phyloP scores from a whole-genome alignment of 2,888 invertebrate genomes.

The Cacoxenus indagator region DNA sequence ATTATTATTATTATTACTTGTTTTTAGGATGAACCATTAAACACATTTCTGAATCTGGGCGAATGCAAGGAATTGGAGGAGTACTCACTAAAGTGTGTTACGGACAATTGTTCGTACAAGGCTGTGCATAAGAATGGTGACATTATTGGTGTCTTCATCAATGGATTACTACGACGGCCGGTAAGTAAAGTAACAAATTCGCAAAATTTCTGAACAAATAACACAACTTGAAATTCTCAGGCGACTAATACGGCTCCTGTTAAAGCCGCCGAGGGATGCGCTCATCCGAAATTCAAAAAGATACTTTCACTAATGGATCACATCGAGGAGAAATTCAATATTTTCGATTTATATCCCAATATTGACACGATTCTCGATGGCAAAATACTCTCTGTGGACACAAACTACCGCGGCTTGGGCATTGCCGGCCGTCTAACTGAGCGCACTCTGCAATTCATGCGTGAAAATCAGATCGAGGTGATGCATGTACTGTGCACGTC shows the following conservation, averaged over 20 bases:
- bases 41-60: conserved; percentile 67
- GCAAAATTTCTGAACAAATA: neutral
- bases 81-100: conserved; percentile 72
- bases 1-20: conserved; percentile 29
- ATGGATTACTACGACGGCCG: conserved; percentile 70
- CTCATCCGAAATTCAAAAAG: conserved; percentile 73
- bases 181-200: conserved; percentile 50
- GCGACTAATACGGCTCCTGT: conserved; percentile 38
- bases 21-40: conserved; percentile 70
- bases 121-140: conserved; percentile 72
- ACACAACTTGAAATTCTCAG: conserved; percentile 26
- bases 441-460: conserved; percentile 66
- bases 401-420: conserved; percentile 68
- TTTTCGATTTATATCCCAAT: conserved; percentile 71
- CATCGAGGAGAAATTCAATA: conserved; percentile 71
- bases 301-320: conserved; percentile 72
- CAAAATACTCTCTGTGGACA: conserved; percentile 69
- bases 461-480: conserved; percentile 69
- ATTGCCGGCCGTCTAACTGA: conserved; percentile 69
- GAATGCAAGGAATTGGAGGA: conserved; percentile 73
- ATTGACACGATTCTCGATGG: conserved; percentile 67
- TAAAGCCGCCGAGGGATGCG: conserved; percentile 63
- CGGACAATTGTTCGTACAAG: conserved; percentile 73
- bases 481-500: conserved; percentile 83
- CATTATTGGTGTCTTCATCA: conserved; percentile 73